phyloP scores from a whole-genome alignment of 2,113 vertebrate species.

The Cairina moschata region DNA sequence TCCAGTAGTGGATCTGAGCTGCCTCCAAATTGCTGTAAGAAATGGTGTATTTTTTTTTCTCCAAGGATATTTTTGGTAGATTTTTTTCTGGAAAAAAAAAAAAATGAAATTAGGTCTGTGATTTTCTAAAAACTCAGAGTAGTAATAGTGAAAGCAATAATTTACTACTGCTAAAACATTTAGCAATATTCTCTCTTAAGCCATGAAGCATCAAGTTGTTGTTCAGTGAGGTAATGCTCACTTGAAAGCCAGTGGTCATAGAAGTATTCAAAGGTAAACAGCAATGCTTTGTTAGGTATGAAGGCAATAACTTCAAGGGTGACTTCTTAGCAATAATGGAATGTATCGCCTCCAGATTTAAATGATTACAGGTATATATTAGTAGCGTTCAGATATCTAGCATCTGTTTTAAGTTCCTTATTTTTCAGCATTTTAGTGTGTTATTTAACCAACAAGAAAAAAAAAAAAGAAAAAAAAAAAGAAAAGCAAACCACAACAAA shows the following conservation, averaged over 20 bases:
- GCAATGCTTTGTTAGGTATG: neutral
- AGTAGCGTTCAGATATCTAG: neutral
- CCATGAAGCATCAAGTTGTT: constrained; percentile 64
- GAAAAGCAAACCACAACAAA: too few relatives aligned
- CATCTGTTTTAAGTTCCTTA: constrained; percentile 23
- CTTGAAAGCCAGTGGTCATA: neutral
- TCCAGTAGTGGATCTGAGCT: neutral
- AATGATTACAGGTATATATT: neutral
- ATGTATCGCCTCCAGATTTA: constrained; percentile 11
- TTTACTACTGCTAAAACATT: constrained; percentile 58
- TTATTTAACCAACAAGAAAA: neutral
- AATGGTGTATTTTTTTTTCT: neutral
- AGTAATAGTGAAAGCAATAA: constrained; percentile 73
- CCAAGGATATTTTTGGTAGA: neutral
- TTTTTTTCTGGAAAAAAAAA: neutral
- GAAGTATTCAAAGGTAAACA: neutral
- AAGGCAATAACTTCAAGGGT: constrained; percentile 55
- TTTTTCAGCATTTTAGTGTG: neutral
- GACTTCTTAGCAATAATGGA: constrained; percentile 75
- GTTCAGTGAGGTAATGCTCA: constrained; percentile 12
- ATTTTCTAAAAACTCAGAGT: constrained; percentile 41
- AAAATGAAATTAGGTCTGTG: constrained; percentile 23
- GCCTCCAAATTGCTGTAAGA: neutral
- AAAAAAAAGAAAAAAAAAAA: too few relatives aligned
- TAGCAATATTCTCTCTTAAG: constrained; percentile 79